Conservation (phyloP, 2,113 vertebrate genomes). For the Corvus hawaiiensis region DNA sequence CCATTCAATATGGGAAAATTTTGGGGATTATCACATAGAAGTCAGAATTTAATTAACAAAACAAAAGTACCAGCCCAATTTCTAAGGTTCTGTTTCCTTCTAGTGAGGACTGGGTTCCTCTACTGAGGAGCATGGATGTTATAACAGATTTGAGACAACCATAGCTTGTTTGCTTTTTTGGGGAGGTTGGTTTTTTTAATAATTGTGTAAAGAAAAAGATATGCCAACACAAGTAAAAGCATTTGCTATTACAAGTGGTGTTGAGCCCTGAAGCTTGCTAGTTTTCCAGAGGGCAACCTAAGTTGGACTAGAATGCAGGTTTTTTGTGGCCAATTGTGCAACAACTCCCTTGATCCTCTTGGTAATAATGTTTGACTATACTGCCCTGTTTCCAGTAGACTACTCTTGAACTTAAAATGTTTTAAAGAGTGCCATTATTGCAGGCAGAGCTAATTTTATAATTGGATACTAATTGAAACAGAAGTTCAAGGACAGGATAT, state of each 20-base stretch:
- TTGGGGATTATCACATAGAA: not conserved
- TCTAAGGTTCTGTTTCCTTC: not conserved
- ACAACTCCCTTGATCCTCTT: not conserved
- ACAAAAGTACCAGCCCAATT: rapidly evolving
- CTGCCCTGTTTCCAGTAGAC: not conserved
- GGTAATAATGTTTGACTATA: rapidly evolving
- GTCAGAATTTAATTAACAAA: not conserved
- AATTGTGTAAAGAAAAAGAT: not conserved
- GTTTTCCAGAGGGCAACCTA: not conserved
- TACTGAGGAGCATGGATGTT: not conserved
- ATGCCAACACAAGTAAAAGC: not conserved
- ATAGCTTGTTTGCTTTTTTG: not conserved
- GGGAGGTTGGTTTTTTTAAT: not conserved
- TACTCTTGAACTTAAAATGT: not conserved
- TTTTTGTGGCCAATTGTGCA: not conserved
- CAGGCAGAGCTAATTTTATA: not conserved
- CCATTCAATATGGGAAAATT: not conserved
- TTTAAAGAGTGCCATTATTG: not conserved
- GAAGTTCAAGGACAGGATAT: not conserved
- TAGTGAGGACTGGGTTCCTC: not conserved
- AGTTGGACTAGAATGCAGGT: rapidly evolving
- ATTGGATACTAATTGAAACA: not conserved
- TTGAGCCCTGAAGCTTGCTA: not conserved
- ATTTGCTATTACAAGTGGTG: rapidly evolving
- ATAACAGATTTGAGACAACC: not conserved